A percentile compares a stretch with the other conserved stretches of the same genome.
Evolutionary conservation across 2,888 invertebrate species (phyloP).

Genomic region (Hemistola chrysoprasaria): DNA sequence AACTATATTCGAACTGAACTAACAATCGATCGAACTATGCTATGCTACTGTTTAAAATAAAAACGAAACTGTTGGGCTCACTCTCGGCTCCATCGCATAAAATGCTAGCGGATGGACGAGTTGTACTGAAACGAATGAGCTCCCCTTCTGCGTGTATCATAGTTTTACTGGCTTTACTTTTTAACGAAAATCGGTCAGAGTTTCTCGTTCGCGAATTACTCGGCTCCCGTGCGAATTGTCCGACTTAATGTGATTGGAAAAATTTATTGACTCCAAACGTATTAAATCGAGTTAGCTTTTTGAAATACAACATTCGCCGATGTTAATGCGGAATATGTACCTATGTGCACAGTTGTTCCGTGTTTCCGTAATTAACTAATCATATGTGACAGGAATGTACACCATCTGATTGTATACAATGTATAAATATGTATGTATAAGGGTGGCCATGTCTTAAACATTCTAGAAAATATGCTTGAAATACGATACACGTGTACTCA

Average conservation of each 20-base stretch:
- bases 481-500: no score
- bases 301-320: constrained; percentile 4
- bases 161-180: constrained; percentile 11
- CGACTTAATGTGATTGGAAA: constrained; percentile 11
- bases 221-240: constrained; percentile 9
- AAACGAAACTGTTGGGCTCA: constrained; percentile 15
- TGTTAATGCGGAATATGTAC: constrained; percentile 7
- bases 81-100: constrained; percentile 17
- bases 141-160: constrained; percentile 17
- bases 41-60: constrained; percentile 8
- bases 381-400: constrained; percentile 15
- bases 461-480: neutral
- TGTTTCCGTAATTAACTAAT: constrained; percentile 25
- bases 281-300: constrained; percentile 6
- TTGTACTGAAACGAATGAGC: constrained; percentile 18
- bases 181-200: constrained; percentile 3
- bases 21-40: constrained; percentile 16
- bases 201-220: constrained; percentile 14
- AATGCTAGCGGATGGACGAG: constrained; percentile 14
- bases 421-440: neutral
- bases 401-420: constrained; percentile 1
- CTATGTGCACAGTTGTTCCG: constrained; percentile 17
- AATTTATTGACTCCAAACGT: constrained; percentile 10
- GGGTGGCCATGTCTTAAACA: constrained; percentile 7
- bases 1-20: constrained; percentile 11